These are phyloP conservation scores for Simalia tracyae DNA, from an alignment of 2,797 vertebrate species.

Conservation along the genomic window DNA sequence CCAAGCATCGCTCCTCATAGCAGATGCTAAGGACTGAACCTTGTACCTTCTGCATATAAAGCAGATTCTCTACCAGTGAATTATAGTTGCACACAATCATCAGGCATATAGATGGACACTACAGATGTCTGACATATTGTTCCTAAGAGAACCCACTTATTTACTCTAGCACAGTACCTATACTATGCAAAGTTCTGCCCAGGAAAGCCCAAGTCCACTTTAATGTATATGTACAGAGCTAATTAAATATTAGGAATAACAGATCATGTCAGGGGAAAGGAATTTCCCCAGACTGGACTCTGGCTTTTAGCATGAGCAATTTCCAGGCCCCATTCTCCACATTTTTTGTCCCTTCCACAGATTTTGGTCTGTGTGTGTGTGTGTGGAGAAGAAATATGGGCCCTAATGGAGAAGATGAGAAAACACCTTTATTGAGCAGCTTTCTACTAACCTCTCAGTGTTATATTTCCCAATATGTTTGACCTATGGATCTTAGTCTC, in stretches of 20 bases:
- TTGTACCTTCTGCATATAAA: neutral
- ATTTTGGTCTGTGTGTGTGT: neutral
- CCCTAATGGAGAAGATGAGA: too few relatives aligned
- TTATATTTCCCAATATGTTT: neutral
- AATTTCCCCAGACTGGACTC: neutral
- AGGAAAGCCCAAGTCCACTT: neutral
- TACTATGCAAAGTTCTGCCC: neutral
- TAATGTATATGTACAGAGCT: neutral
- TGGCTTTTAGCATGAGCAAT: neutral
- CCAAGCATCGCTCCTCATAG: neutral
- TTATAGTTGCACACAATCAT: too few relatives aligned
- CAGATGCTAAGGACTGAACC: neutral
- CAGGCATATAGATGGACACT: neutral
- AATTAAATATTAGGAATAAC: neutral
- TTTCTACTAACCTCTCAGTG: neutral
- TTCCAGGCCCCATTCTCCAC: too few relatives aligned
- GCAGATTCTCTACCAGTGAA: neutral
- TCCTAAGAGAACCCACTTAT: neutral
- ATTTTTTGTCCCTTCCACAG: neutral
- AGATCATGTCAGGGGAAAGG: neutral
- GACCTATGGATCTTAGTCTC: neutral
- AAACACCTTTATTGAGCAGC: neutral
- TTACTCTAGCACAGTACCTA: too few relatives aligned
- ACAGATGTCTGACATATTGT: neutral
- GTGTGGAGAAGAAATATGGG: neutral